Conservation (phyloP, 2,113 vertebrate species). For the Sinocyclocheilus rhinocerous region DNA sequence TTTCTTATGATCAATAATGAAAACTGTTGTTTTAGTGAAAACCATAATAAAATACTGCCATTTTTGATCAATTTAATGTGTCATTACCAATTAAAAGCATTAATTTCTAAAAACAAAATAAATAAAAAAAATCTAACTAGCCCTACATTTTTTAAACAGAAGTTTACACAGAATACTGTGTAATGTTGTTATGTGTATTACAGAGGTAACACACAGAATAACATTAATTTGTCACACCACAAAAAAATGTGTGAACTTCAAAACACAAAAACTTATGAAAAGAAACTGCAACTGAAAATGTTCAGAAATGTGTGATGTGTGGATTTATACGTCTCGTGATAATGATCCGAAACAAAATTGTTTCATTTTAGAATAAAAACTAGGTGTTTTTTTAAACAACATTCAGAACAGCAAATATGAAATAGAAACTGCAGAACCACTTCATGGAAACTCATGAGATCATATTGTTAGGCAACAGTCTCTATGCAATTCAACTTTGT, state of each 20-base stretch:
- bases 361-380: neutral
- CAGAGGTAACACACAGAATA: neutral
- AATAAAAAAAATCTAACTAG: neutral
- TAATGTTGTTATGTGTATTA: no score
- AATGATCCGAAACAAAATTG: neutral
- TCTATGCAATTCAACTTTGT: neutral
- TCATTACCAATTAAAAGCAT: no score
- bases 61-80: no score
- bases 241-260: no score
- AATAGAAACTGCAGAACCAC: neutral
- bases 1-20: neutral
- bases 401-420: neutral
- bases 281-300: no score
- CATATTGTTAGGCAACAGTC: constrained; percentile 8
- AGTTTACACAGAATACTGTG: neutral
- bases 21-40: neutral
- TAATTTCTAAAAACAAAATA: no score
- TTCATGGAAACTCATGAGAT: constrained; percentile 16
- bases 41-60: neutral
- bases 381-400: neutral
- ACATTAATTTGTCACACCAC: neutral
- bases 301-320: neutral
- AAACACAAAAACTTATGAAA: no score
- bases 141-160: neutral
- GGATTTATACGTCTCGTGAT: neutral